These are phyloP conservation scores for Toxonevra muliebris DNA, from an alignment of 2,888 invertebrate species.

Conservation along the genomic window DNA sequence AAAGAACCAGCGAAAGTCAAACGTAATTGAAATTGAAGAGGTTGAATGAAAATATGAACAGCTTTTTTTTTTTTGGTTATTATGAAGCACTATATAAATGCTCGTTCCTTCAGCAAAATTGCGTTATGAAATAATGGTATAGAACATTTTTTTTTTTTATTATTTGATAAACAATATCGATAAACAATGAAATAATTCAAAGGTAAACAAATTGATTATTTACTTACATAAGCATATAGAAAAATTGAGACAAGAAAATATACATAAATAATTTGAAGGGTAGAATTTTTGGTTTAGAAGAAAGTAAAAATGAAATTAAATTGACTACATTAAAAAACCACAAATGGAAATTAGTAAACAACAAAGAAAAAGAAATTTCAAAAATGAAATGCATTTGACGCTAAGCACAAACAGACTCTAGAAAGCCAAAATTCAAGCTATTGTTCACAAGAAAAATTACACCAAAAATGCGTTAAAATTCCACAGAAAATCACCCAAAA, in stretches of 20 bases:
- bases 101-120: conserved; percentile 34
- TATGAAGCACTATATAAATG: conserved; percentile 31
- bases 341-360: too few species aligned
- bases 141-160: conserved; percentile 28
- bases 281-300: too few species aligned
- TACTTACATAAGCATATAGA: too few species aligned
- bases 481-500: conserved; percentile 32
- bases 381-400: conserved; percentile 45
- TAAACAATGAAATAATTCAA: conserved; percentile 24
- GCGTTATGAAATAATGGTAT: conserved; percentile 26
- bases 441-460: conserved; percentile 8
- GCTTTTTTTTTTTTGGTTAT: background rate
- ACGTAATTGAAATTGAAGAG: conserved; percentile 49
- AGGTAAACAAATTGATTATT: conserved; percentile 29
- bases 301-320: too few species aligned
- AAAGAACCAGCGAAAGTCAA: conserved; percentile 32
- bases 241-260: too few species aligned
- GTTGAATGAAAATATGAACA: background rate
- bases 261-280: too few species aligned
- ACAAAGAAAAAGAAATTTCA: too few species aligned
- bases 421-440: conserved; percentile 11
- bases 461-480: conserved; percentile 13
- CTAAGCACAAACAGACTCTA: conserved; percentile 44
- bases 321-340: too few species aligned
- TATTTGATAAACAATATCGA: conserved; percentile 33